These are phyloP conservation scores for Mesaphorura yosii DNA, from an alignment of 1,140 invertebrate genomes.

Conservation along the genomic window DNA sequence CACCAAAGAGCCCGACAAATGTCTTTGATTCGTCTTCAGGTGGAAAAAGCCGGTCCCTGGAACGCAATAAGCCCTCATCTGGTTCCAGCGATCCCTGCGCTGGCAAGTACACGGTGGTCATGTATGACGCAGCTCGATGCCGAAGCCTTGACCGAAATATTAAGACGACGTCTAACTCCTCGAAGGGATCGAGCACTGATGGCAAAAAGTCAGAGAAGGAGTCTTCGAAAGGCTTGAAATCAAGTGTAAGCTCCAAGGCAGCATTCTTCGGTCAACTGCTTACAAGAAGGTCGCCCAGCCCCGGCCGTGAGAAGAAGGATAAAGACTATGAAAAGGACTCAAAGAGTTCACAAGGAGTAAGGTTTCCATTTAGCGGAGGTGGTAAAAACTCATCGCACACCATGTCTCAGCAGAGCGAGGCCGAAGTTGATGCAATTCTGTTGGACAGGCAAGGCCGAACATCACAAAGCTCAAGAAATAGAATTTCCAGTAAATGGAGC, in stretches of 20 bases:
- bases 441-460: constrained; percentile 61
- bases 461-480: constrained; percentile 56
- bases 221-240: constrained; percentile 19
- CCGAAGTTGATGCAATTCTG: constrained; percentile 21
- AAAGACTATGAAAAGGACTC: constrained; percentile 20
- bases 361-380: no score
- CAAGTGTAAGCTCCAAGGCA: constrained; percentile 26
- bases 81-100: constrained; percentile 11
- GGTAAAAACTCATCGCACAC: not conserved
- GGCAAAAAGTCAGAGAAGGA: constrained; percentile 23
- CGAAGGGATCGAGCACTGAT: not conserved
- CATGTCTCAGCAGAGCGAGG: not conserved
- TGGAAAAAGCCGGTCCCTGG: constrained; percentile 24
- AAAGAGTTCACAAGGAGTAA: no score
- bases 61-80: constrained; percentile 15
- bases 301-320: constrained; percentile 20
- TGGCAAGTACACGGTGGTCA: constrained; percentile 23
- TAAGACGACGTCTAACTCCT: no score
- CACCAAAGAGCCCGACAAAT: constrained; percentile 21
- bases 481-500: constrained; percentile 28
- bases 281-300: constrained; percentile 27
- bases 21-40: constrained; percentile 1
- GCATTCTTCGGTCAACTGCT: constrained; percentile 30
- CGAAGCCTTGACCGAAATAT: constrained; percentile 8
- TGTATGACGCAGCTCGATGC: constrained; percentile 18